phyloP scores from a whole-genome alignment of 2,888 invertebrate species.

The Polymixis flavicincta region DNA sequence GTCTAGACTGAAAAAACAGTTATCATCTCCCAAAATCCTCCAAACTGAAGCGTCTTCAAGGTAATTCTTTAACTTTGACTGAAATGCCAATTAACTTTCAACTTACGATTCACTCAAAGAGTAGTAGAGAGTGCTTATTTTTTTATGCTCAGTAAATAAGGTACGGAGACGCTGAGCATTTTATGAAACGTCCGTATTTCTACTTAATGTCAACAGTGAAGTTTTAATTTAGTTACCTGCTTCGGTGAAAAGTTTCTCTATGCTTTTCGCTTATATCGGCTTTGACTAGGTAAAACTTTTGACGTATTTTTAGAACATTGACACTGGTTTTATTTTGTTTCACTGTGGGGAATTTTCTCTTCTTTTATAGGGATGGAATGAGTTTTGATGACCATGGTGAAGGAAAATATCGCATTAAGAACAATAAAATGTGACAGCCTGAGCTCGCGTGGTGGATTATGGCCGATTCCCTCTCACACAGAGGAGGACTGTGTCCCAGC shows the following conservation, averaged over 20 bases:
- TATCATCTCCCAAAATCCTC: conserved; percentile 12
- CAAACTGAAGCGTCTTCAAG: conserved; percentile 11
- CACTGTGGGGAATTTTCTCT: background rate
- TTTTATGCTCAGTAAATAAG: conserved; percentile 42
- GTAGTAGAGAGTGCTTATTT: conserved; percentile 32
- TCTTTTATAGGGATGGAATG: background rate
- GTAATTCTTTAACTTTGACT: conserved; percentile 49
- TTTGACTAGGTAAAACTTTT: conserved; percentile 25
- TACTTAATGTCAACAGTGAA: conserved; percentile 31
- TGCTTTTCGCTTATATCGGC: conserved; percentile 11
- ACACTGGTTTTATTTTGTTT: conserved; percentile 13
- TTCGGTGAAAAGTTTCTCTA: conserved; percentile 14
- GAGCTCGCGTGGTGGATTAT: no score
- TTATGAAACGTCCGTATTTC: conserved; percentile 37
- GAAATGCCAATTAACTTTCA: conserved; percentile 50
- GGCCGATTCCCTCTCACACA: no score
- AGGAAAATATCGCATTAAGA: background rate
- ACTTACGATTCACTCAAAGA: conserved; percentile 50
- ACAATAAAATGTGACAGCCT: no score
- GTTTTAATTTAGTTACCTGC: conserved; percentile 56
- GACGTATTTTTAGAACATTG: conserved; percentile 20
- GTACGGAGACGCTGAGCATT: conserved; percentile 33
- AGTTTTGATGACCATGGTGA: background rate
- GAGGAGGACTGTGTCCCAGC: no score
- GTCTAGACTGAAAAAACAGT: conserved; percentile 28